Percentiles rank a stretch among this genome's conserved stretches.
Conservation (phyloP, 2,113 vertebrate genomes). For the Eonycteris spelaea region DNA sequence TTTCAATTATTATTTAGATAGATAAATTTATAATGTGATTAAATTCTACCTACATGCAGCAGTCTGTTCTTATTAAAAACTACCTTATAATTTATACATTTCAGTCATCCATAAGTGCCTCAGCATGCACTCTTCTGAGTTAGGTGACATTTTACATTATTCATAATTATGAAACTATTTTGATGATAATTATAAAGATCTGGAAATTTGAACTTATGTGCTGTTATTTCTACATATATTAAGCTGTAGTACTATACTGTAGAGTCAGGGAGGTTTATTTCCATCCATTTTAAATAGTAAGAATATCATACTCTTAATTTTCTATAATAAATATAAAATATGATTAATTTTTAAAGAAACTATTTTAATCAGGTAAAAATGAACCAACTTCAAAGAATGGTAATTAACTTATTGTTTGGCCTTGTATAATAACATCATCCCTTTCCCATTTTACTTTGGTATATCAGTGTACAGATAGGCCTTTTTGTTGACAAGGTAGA, state of each 20-base stretch:
- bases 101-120: background rate
- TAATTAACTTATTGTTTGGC: background rate
- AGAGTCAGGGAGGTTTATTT: background rate
- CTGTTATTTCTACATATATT: background rate
- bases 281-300: background rate
- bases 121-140: background rate
- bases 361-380: background rate
- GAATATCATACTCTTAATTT: background rate
- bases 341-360: background rate
- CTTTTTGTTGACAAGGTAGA: background rate
- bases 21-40: background rate
- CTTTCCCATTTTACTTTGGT: background rate
- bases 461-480: background rate
- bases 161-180: background rate
- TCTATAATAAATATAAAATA: background rate
- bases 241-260: background rate
- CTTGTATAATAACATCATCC: background rate
- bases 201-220: background rate
- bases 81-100: background rate
- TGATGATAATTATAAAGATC: background rate
- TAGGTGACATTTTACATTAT: slow-evolving; percentile 3
- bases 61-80: slow-evolving; percentile 36
- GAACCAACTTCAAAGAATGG: background rate
- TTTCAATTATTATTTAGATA: slow-evolving; percentile 37
- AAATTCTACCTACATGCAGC: background rate